Evolutionary conservation across 1,140 invertebrate species (phyloP), one percentile per base, ranked within the genome.

Genomic region (Myzus persicae): DNA sequence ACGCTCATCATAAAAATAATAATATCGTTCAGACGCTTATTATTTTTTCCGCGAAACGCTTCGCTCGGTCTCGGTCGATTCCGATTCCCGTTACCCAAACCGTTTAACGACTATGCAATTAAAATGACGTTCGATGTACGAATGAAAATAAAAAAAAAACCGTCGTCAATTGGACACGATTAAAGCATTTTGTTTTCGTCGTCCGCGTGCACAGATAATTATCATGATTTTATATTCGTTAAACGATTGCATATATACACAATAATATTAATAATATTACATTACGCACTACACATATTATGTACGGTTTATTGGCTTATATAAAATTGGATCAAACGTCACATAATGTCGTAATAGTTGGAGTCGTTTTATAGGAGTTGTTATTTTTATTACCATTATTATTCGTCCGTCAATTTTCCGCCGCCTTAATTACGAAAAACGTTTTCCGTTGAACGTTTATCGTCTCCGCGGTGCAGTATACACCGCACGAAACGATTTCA

Each of bases 101-200:
- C 31, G 31, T 76, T 76, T n/a, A 76, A 76, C 59, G 31, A 76
- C 59, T 4, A n/a, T 76, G 31, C 6, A 76, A 76, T 76, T 76
- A 76, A n/a, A 51, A 76, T 18, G 11, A 76, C 59, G 31, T 76
- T 76, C 31, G 59, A n/a, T 76, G 14, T 59, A 76, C 14, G 59
- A 76, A 76, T 76, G n/a, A 6, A 76, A 67, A 67, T n/a, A n/a
- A n/a, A 54, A 54, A 54, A 67, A 67, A 76, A n/a, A n/a, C 4
- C 14, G n/a, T 36, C n/a, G n/a, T 36, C n/a, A n/a, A 76, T 76
- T 76, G n/a, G 36, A 76, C n/a, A 8, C 31, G 59, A n/a, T 76
- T 76, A 76, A 76, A 76, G n/a, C 31, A n/a, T 76, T 76, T n/a
- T 76, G 59, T n/a, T 76, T 76, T 76, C 59, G n/a, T 76, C 59